Evolutionary conservation across 2,797 vertebrate genomes (phyloP).

Genomic region (Periophthalmus magnuspinnatus): DNA sequence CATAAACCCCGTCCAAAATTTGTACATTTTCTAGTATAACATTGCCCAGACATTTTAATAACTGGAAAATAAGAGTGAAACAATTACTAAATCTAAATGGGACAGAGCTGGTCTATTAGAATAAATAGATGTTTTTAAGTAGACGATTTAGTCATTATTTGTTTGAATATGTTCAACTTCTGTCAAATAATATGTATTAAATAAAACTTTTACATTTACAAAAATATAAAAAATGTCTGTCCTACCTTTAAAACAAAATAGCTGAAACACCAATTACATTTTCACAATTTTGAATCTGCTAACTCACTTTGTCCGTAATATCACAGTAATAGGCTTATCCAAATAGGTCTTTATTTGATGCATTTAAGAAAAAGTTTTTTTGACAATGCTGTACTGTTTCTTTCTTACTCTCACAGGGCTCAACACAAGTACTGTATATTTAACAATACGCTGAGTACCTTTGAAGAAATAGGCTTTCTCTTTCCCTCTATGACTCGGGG

Average conservation of each 20-base stretch:
- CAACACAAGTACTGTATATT: background rate
- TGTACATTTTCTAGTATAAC: too few relatives aligned
- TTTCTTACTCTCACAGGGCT: background rate
- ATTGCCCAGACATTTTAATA: too few relatives aligned
- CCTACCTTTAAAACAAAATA: background rate
- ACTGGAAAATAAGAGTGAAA: background rate
- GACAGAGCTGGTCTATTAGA: background rate
- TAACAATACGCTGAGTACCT: conserved; percentile 70
- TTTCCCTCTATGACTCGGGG: conserved; percentile 76
- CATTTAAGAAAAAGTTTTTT: too few relatives aligned
- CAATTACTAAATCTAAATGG: background rate
- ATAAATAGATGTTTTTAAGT: background rate
- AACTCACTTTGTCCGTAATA: background rate
- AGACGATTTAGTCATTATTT: background rate
- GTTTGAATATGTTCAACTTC: background rate
- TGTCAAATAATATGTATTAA: too few relatives aligned
- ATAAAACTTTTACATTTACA: too few relatives aligned
- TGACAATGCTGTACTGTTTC: background rate
- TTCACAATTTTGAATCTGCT: background rate
- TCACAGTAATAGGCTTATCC: background rate
- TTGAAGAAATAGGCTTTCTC: conserved; percentile 96
- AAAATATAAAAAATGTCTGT: too few relatives aligned
- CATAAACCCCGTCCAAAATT: too few relatives aligned
- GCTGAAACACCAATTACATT: background rate
- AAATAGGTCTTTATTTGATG: too few relatives aligned